Evolutionary conservation across 2,888 invertebrate genomes (phyloP).

Genomic region (Notocelia uddmanniana): DNA sequence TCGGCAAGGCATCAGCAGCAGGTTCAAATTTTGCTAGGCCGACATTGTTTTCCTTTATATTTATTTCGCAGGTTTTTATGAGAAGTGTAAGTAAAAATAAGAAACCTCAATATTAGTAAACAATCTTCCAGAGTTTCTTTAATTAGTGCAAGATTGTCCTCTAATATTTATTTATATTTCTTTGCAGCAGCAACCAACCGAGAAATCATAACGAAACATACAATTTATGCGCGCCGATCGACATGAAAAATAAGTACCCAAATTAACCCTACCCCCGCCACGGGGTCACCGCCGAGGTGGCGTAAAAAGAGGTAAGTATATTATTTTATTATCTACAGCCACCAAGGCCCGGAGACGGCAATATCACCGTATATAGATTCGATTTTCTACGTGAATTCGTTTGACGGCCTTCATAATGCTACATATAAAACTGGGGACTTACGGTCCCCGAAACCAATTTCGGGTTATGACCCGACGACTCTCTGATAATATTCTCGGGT

Average conservation of each 20-base stretch:
- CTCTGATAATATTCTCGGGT: slow-evolving; percentile 86
- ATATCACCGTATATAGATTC: slow-evolving; percentile 86
- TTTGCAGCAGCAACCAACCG: neutral
- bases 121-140: too few relatives aligned
- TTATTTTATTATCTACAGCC: slow-evolving; percentile 84
- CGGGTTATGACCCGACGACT: slow-evolving; percentile 86
- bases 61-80: too few relatives aligned
- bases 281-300: slow-evolving; percentile 61
- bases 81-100: too few relatives aligned
- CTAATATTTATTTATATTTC: neutral
- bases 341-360: slow-evolving; percentile 79
- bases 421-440: slow-evolving; percentile 86
- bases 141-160: too few relatives aligned
- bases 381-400: slow-evolving; percentile 87
- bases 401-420: slow-evolving; percentile 87
- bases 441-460: slow-evolving; percentile 87
- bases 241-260: slow-evolving; percentile 40
- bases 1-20: too few relatives aligned
- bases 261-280: slow-evolving; percentile 43
- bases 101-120: too few relatives aligned
- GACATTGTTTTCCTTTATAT: too few relatives aligned
- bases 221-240: slow-evolving; percentile 19
- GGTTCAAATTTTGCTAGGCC: too few relatives aligned
- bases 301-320: slow-evolving; percentile 83
- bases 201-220: slow-evolving; percentile 22